Evolutionary conservation across 2,797 vertebrate genomes (phyloP).

Genomic region (Semaprochilodus insignis): DNA sequence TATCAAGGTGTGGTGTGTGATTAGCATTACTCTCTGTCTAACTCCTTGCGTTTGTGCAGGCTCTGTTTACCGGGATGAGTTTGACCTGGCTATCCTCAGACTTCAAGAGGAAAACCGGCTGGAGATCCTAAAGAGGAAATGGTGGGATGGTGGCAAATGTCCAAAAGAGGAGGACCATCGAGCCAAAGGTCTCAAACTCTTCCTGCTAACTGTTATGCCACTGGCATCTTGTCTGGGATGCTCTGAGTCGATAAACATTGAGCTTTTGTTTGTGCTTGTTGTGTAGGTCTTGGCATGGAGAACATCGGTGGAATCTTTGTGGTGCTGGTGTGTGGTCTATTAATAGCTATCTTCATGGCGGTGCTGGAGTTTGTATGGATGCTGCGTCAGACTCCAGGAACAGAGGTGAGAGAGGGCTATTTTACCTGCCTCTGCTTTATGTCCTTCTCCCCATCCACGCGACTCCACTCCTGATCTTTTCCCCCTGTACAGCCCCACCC

Average conservation of each 20-base stretch:
- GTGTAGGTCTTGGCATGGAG: constrained; percentile 95
- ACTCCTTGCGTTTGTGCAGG: constrained; percentile 33
- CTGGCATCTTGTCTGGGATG: background rate
- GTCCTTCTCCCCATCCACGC: constrained; percentile 57
- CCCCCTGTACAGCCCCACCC: constrained; percentile 19
- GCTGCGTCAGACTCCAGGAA: constrained; percentile 89
- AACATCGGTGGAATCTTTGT: constrained; percentile 99
- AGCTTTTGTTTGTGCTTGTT: background rate
- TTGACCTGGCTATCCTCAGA: constrained; percentile 91
- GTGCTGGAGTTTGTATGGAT: constrained; percentile 99
- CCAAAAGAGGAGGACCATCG: constrained; percentile 98
- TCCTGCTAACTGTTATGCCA: constrained; percentile 18
- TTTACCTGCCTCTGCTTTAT: constrained; percentile 81
- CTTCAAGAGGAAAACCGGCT: constrained; percentile 97
- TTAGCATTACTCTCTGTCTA: background rate
- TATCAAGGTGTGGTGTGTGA: background rate
- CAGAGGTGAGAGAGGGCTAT: constrained; percentile 90
- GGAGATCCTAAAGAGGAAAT: constrained; percentile 96
- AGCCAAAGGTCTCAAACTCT: constrained; percentile 88
- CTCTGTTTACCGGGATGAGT: constrained; percentile 63
- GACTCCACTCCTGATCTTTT: constrained; percentile 39
- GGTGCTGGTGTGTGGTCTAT: constrained; percentile 97
- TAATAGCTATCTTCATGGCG: constrained; percentile 98
- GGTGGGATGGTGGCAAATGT: constrained; percentile 99
- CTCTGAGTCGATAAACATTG: background rate